A percentile compares a stretch with the other conserved stretches of the same genome.
phyloP scores from a whole-genome alignment of 2,113 vertebrate genomes.

The Mustela lutreola region DNA sequence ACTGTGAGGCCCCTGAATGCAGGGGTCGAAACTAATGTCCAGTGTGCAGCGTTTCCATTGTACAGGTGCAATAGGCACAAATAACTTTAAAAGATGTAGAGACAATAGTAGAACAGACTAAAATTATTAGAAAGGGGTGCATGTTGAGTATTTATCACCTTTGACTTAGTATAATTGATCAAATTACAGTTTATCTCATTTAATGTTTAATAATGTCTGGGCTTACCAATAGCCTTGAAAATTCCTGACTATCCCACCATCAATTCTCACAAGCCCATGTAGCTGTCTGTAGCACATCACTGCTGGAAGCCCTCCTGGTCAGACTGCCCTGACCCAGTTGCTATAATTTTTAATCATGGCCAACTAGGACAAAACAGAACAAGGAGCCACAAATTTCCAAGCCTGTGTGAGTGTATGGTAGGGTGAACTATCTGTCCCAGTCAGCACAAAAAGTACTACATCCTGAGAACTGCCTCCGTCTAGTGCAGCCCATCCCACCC shows the following conservation, averaged over 20 bases:
- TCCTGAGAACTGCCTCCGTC: not conserved
- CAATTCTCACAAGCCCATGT: not conserved
- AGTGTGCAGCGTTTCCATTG: not conserved
- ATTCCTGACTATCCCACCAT: not conserved
- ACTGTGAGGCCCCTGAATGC: not conserved
- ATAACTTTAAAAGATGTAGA: not conserved
- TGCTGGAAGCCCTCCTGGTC: not conserved
- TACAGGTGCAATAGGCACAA: not conserved
- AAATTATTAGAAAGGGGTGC: not conserved
- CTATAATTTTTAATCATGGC: not conserved
- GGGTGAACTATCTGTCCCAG: not conserved
- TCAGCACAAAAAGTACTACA: not conserved
- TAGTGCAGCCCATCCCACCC: not conserved
- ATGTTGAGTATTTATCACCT: not conserved
- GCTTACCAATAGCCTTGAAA: not conserved
- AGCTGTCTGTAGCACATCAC: not conserved
- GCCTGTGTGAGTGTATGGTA: not conserved
- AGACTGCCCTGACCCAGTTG: too few species aligned
- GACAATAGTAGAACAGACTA: not conserved
- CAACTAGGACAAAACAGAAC: not conserved
- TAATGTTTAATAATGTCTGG: not conserved
- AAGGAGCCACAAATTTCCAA: not conserved
- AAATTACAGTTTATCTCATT: not conserved
- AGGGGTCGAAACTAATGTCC: not conserved
- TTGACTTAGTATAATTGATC: not conserved